These are phyloP conservation scores for Morone chrysops DNA, from an alignment of 2,113 vertebrate genomes.

Conservation along the genomic window DNA sequence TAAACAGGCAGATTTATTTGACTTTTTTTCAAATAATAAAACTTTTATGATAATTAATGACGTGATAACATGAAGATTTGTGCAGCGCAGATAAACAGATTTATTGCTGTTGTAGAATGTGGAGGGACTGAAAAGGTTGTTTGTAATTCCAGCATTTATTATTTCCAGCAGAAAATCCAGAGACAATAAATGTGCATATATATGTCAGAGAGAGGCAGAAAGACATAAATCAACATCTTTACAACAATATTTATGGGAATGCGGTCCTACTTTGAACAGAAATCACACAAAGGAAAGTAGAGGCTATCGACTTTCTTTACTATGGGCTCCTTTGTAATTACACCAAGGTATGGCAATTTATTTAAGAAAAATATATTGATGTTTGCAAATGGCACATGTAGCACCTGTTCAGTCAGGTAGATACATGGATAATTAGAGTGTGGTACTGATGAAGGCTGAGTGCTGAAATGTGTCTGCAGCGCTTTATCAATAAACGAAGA, in stretches of 20 bases:
- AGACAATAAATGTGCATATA: background rate
- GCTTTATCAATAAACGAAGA: conserved; percentile 62
- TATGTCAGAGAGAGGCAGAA: background rate
- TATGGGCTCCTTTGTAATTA: conserved; percentile 6
- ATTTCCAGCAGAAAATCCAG: background rate
- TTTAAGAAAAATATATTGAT: conserved; percentile 15
- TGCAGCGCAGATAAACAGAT: conserved; percentile 12
- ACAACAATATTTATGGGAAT: background rate
- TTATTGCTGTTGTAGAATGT: background rate
- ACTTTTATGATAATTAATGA: background rate
- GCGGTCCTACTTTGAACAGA: background rate
- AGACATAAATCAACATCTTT: background rate
- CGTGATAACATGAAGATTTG: background rate
- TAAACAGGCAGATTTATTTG: background rate
- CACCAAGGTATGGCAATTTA: background rate
- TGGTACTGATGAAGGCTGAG: conserved; percentile 26
- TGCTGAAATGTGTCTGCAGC: conserved; percentile 45
- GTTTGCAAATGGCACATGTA: conserved; percentile 32
- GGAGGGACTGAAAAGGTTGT: background rate
- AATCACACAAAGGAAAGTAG: background rate
- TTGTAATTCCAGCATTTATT: background rate
- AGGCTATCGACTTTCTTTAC: background rate
- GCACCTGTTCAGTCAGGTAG: conserved; percentile 37
- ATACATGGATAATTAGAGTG: conserved; percentile 47
- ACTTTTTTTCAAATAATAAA: background rate